phyloP scores from a whole-genome alignment of 1,140 invertebrate genomes.

The Paralvinella palmiformis region DNA sequence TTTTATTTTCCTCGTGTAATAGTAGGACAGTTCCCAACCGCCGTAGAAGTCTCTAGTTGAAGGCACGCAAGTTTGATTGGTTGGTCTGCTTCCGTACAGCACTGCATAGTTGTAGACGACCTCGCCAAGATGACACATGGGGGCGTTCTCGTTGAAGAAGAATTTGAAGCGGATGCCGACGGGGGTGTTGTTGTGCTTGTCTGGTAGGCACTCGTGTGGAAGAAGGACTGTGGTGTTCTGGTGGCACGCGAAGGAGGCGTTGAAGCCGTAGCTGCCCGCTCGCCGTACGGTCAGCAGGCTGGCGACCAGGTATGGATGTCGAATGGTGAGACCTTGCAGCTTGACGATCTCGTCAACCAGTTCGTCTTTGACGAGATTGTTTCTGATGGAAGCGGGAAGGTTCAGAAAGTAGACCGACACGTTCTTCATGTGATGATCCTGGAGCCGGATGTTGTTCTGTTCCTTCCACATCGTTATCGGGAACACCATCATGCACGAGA shows the following conservation, averaged over 20 bases:
- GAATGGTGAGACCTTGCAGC: neutral
- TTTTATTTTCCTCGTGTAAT: neutral
- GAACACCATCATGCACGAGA: slow-evolving; percentile 8
- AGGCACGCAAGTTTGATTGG: neutral
- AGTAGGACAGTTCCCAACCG: neutral
- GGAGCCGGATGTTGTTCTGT: neutral
- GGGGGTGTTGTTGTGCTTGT: neutral
- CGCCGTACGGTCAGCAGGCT: neutral
- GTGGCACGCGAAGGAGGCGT: neutral
- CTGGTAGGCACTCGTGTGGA: neutral
- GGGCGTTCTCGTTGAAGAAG: neutral
- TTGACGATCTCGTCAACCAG: neutral
- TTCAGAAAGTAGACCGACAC: slow-evolving; percentile 17
- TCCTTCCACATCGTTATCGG: slow-evolving; percentile 11
- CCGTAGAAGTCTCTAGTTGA: neutral
- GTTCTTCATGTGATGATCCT: slow-evolving; percentile 6
- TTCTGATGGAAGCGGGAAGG: neutral
- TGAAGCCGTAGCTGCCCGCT: neutral
- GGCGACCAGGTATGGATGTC: neutral
- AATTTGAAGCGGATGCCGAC: slow-evolving; percentile 9
- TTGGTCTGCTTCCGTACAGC: neutral
- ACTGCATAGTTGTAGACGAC: slow-evolving; percentile 27
- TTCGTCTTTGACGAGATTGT: neutral
- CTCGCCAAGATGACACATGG: slow-evolving; percentile 5
- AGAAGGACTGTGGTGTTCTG: too few relatives aligned